Conservation (phyloP, 2,797 vertebrate species). For the Sarcoramphus papa region DNA sequence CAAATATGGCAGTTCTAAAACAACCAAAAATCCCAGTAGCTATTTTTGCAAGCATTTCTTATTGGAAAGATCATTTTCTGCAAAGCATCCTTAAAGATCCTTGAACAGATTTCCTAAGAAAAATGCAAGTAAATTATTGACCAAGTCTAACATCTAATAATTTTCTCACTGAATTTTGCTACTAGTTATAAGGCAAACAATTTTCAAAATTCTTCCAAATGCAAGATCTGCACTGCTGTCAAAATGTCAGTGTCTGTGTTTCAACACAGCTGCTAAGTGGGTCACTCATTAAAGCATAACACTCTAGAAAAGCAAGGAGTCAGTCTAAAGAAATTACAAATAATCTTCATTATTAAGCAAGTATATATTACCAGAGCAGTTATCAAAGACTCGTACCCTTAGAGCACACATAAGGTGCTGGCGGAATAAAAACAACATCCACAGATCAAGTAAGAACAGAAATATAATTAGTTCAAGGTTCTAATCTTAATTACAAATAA, state of each 20-base stretch:
- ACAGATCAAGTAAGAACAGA: neutral
- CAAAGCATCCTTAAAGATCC: neutral
- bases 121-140: neutral
- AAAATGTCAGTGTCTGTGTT: neutral
- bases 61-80: neutral
- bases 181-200: neutral
- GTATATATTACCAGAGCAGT: neutral
- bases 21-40: neutral
- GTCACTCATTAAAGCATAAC: neutral
- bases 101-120: neutral
- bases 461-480: constrained; percentile 5
- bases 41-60: neutral
- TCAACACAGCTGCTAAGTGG: neutral
- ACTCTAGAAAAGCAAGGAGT: neutral
- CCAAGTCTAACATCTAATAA: neutral
- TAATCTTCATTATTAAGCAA: neutral
- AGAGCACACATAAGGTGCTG: neutral
- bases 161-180: neutral
- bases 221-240: neutral
- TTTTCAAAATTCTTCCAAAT: neutral
- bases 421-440: neutral
- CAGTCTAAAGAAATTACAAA: neutral
- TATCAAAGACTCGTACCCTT: neutral
- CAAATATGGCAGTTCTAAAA: neutral
- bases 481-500: constrained; percentile 22